A percentile compares a stretch with the other conserved stretches of the same genome.
phyloP scores from a whole-genome alignment of 2,888 invertebrate species.

The Danaus chrysippus region DNA sequence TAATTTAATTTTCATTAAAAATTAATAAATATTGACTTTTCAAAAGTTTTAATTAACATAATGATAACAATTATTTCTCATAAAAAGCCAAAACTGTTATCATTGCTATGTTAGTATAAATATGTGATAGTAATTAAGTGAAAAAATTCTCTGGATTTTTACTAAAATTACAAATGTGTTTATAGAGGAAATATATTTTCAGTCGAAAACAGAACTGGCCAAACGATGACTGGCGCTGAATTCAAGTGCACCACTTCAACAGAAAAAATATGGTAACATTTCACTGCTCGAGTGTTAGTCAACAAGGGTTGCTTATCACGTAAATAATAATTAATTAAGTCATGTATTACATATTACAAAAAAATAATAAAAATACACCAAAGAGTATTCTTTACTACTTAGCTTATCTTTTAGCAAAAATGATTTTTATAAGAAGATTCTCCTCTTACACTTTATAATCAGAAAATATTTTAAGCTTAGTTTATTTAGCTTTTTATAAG shows the following conservation, averaged over 20 bases:
- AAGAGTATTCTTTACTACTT: no score
- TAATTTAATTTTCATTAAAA: no score
- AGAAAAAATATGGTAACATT: slow-evolving; percentile 36
- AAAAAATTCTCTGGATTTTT: background rate
- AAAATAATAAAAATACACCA: background rate
- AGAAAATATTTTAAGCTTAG: no score
- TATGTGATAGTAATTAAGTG: background rate
- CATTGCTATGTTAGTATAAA: background rate
- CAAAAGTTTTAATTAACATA: no score
- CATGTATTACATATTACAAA: slow-evolving; percentile 9
- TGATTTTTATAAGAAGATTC: no score
- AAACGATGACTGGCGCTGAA: slow-evolving; percentile 28
- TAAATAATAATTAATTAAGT: slow-evolving; percentile 21
- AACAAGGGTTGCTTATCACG: slow-evolving; percentile 23
- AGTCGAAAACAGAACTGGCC: slow-evolving; percentile 9
- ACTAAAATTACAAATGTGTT: slow-evolving; percentile 6
- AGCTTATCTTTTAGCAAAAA: no score
- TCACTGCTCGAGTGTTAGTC: slow-evolving; percentile 25
- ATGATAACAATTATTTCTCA: no score
- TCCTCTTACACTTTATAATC: no score
- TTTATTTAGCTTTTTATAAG: no score
- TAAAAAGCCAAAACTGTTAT: no score
- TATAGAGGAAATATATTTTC: slow-evolving; percentile 8
- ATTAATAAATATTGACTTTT: no score
- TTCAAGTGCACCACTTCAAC: slow-evolving; percentile 32